Evolutionary conservation across 2,113 vertebrate genomes (phyloP).

Genomic region (Daboia siamensis): DNA sequence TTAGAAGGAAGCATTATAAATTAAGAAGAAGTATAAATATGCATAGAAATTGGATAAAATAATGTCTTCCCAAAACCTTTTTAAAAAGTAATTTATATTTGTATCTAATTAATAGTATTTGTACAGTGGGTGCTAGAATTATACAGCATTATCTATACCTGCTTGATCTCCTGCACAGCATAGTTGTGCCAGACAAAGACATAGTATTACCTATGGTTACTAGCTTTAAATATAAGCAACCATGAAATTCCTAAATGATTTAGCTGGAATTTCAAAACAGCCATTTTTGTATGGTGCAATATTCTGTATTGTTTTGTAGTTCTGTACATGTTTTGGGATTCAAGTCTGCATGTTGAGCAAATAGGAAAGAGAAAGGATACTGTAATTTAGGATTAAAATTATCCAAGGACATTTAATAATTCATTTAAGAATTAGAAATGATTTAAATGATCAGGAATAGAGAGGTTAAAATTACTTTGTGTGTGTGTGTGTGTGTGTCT

Average conservation of each 20-base stretch:
- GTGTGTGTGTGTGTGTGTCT: too few species aligned
- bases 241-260: background rate
- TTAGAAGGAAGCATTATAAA: slow-evolving; percentile 10
- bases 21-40: background rate
- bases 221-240: background rate
- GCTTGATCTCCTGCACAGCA: background rate
- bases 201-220: background rate
- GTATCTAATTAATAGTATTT: background rate
- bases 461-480: background rate
- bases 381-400: background rate
- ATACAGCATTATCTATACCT: background rate
- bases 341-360: background rate
- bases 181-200: background rate
- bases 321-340: background rate
- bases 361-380: background rate
- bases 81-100: background rate
- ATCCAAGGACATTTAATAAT: background rate
- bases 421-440: background rate
- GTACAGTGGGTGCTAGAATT: background rate
- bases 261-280: background rate
- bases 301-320: background rate
- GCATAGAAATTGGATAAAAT: slow-evolving; percentile 34
- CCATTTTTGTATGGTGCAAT: background rate
- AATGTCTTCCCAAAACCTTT: slow-evolving; percentile 44
- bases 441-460: background rate